Conservation (phyloP, 2,113 vertebrate species). For the Salvator merianae region DNA sequence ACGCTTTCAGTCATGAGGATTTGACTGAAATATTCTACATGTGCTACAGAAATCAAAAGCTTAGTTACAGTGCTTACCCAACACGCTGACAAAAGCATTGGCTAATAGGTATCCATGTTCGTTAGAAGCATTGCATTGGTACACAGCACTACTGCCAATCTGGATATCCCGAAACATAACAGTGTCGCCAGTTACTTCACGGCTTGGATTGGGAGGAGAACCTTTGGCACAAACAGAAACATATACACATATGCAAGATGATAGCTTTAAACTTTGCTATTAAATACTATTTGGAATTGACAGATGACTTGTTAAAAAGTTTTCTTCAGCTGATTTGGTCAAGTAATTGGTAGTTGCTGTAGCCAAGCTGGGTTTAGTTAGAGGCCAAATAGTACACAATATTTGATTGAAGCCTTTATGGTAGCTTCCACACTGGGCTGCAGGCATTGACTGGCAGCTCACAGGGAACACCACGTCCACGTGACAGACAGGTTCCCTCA, state of each 20-base stretch:
- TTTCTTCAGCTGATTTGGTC: too few species aligned
- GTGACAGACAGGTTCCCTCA: too few species aligned
- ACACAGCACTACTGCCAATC: conserved; percentile 91
- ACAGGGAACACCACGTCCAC: too few species aligned
- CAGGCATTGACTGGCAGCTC: too few species aligned
- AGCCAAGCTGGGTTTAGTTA: neutral
- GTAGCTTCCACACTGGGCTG: too few species aligned
- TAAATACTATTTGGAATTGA: neutral
- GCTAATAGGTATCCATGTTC: conserved; percentile 93
- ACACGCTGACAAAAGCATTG: conserved; percentile 92
- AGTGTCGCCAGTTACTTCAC: conserved; percentile 86
- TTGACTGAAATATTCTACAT: neutral
- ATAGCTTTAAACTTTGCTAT: fast-evolving
- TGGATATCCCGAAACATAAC: conserved; percentile 92
- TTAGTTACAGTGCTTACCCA: conserved; percentile 77
- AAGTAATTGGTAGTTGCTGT: neutral
- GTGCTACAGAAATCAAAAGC: neutral
- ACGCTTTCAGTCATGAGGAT: too few species aligned
- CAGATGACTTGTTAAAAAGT: neutral
- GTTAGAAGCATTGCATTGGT: conserved; percentile 97
- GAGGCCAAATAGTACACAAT: neutral
- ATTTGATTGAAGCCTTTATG: too few species aligned
- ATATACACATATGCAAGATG: neutral
- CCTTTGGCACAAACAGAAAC: conserved; percentile 59
- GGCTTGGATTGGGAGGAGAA: conserved; percentile 78